phyloP scores from a whole-genome alignment of 2,888 invertebrate species.

The Protodeltote pygarga region DNA sequence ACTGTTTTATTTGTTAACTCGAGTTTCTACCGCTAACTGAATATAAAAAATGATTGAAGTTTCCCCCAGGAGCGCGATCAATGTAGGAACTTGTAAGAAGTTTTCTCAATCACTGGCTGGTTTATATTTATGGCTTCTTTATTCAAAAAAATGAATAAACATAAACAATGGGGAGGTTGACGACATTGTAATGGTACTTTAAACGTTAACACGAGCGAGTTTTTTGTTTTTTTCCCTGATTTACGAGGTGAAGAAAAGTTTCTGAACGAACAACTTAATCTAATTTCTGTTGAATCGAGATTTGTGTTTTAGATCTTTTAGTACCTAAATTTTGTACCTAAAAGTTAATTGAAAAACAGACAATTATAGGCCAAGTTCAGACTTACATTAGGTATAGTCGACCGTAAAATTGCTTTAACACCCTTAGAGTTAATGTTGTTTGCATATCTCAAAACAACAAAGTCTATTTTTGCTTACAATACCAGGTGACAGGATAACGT shows the following conservation, averaged over 20 bases:
- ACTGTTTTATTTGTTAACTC: constrained; percentile 52
- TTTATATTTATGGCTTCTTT: constrained; percentile 35
- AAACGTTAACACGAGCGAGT: constrained; percentile 11
- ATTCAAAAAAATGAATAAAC: constrained; percentile 31
- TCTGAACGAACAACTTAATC: background rate
- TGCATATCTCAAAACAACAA: too few species aligned
- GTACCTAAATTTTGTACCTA: too few species aligned
- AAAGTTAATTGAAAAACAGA: too few species aligned
- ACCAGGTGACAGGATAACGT: too few species aligned
- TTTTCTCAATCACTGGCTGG: constrained; percentile 36
- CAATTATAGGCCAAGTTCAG: too few species aligned
- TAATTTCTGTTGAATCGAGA: background rate
- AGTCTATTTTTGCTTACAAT: too few species aligned
- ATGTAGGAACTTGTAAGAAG: constrained; percentile 29
- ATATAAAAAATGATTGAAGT: constrained; percentile 46
- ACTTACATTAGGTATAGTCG: too few species aligned
- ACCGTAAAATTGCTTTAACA: too few species aligned
- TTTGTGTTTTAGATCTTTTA: background rate
- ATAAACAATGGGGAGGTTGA: constrained; percentile 43
- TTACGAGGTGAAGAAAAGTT: background rate
- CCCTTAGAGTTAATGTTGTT: too few species aligned
- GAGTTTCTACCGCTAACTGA: constrained; percentile 39
- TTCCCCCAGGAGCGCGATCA: constrained; percentile 31
- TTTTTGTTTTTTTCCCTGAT: constrained; percentile 10
- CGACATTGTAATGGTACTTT: constrained; percentile 31